Evolutionary conservation across 1,140 invertebrate species (phyloP), one percentile per base, ranked within the genome.

Genomic region (Chrysomallon squamiferum): DNA sequence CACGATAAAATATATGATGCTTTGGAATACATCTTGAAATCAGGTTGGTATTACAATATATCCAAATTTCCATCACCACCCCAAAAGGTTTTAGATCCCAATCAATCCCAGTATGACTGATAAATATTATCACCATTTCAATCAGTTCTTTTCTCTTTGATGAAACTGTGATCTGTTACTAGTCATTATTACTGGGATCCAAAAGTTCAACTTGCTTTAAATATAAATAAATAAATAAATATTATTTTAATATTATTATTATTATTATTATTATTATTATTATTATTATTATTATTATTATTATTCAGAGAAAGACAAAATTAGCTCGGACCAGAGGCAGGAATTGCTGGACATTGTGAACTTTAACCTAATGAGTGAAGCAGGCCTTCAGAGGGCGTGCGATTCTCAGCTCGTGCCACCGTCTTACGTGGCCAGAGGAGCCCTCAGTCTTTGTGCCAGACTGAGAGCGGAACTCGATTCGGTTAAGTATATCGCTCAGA

Each of bases 1-100:
- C 73, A 82, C 33, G 82, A 85, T 64, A 69, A 74, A 5, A 66
- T 84, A 49, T 81, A 79, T 38, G 68, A 73, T 11, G 75, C 81
- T 11, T 66, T 85, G 52, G 75, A 82, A 52, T 76, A 74, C 61
- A 71, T 85, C 11, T 60, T 84, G 18, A 72, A 79, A 30, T 62
- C 78, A 66, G 81, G 84, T 84, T 68, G 69, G 66, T 49, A 29
- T 58, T 18, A 18, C 18, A 56, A 9, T 18, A 5, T 1, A 56
- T 56, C 5, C 5, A 9, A n/a, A 25, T 30, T 11, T 15, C 6
- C 29, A 30, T n/a, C 15, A 22, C 20, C 29, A 22, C 6, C 15
- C 0, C 18, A n/a, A n/a, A 9, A n/a, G 9, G 9, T n/a, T 43
- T 43, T 43, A n/a, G n/a, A 43, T 43, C n/a, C 9, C n/a, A 11